phyloP scores from a whole-genome alignment of 2,888 invertebrate species.

The Lobophora halterata region DNA sequence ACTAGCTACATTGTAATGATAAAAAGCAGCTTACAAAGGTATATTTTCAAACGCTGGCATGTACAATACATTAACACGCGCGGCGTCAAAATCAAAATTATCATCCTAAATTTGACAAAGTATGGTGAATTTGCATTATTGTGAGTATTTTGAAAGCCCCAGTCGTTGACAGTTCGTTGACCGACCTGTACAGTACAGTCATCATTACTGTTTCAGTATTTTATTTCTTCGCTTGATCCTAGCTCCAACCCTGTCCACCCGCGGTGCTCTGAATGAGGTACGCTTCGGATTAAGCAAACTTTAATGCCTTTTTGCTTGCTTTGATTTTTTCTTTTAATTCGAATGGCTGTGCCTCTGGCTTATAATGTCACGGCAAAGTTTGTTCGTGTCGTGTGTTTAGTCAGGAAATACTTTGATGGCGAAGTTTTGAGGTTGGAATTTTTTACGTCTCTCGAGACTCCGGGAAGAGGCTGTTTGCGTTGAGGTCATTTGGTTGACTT shows the following conservation, averaged over 20 bases:
- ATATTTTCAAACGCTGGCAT: too few relatives aligned
- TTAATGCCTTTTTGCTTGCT: slow-evolving; percentile 36
- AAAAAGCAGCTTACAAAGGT: too few relatives aligned
- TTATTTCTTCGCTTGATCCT: too few relatives aligned
- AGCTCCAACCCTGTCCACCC: not conserved
- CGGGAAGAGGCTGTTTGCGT: not conserved
- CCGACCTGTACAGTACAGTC: slow-evolving; percentile 3
- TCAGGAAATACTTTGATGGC: slow-evolving; percentile 11
- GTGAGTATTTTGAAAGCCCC: too few relatives aligned
- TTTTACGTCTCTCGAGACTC: slow-evolving; percentile 4
- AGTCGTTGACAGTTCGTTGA: too few relatives aligned
- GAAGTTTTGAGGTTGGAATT: slow-evolving; percentile 9
- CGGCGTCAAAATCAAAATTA: too few relatives aligned
- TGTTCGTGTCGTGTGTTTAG: slow-evolving; percentile 16
- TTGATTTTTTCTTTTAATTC: slow-evolving; percentile 28
- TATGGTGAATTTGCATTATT: too few relatives aligned
- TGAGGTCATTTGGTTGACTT: not conserved
- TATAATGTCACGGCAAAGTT: slow-evolving; percentile 16
- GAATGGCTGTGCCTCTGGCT: slow-evolving; percentile 16
- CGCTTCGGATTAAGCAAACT: slow-evolving; percentile 41
- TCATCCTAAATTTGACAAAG: too few relatives aligned
- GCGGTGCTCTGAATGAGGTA: slow-evolving; percentile 2
- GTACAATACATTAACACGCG: too few relatives aligned
- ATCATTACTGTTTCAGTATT: slow-evolving; percentile 1
- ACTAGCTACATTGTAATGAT: too few relatives aligned